These are phyloP conservation scores for Pogona vitticeps DNA, from an alignment of 2,113 vertebrate species.

Conservation along the genomic window DNA sequence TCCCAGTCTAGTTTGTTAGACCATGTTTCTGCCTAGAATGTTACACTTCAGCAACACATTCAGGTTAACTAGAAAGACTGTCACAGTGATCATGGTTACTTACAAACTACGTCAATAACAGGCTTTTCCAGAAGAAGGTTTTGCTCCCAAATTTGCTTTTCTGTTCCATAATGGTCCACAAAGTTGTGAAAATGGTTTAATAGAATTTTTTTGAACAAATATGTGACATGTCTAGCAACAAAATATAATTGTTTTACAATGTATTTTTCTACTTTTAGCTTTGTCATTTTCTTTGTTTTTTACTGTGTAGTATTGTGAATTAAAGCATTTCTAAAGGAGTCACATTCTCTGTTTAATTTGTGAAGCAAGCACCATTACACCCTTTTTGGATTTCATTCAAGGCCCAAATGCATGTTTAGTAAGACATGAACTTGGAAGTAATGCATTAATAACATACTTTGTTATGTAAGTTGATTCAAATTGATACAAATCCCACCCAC, in stretches of 20 bases:
- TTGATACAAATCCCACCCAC: no score
- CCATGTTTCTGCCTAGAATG: slow-evolving; percentile 18
- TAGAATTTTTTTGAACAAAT: slow-evolving; percentile 58
- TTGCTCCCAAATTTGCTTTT: slow-evolving; percentile 36
- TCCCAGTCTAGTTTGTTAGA: slow-evolving; percentile 28
- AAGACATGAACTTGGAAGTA: not conserved
- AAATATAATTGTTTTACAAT: slow-evolving; percentile 56
- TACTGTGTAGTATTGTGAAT: slow-evolving; percentile 67
- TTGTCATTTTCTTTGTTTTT: slow-evolving; percentile 66
- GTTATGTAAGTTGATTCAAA: not conserved
- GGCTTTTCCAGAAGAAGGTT: slow-evolving; percentile 13
- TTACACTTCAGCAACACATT: slow-evolving; percentile 27
- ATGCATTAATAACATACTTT: not conserved
- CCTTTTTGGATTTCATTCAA: slow-evolving; percentile 49
- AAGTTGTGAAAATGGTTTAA: slow-evolving; percentile 50
- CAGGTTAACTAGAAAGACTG: not conserved
- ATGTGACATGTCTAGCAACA: slow-evolving; percentile 61
- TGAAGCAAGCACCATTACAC: not conserved
- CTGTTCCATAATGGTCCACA: slow-evolving; percentile 60
- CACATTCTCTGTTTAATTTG: slow-evolving; percentile 54
- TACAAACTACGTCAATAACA: slow-evolving; percentile 38
- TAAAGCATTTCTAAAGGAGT: slow-evolving; percentile 74
- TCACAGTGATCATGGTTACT: slow-evolving; percentile 26
- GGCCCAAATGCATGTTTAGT: slow-evolving; percentile 43
- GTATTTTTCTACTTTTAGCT: slow-evolving; percentile 78